Evolutionary conservation across 2,888 invertebrate genomes (phyloP), one percentile per base, ranked within the genome.

Genomic region (Apamea crenata): DNA sequence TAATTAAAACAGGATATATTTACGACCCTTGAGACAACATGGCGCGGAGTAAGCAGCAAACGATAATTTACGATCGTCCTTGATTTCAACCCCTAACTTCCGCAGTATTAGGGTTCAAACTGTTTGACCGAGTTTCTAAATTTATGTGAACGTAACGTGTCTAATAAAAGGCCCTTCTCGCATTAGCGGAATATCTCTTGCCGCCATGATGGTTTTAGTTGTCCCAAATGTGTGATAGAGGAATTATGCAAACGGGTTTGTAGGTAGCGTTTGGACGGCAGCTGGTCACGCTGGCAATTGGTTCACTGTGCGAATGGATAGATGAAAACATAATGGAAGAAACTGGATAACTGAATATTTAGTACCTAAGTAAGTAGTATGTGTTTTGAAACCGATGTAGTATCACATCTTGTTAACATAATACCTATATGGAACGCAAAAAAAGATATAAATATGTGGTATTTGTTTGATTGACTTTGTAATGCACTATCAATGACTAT

Each of bases 1-100:
- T 95, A 96, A 96, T 96, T 96, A 96, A 95, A 95, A 95, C 93
- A 91, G 94, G 93, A 95, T 96, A 95, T 95, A 96, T 96, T 90
- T 95, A 95, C 94, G 95, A 94, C 94, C 92, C 94, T 93, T 93
- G 91, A 95, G 96, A 96, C 96, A 95, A 95, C 93, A 93, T 93
- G 94, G 94, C 94, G 94, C 94, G 90, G 93, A 93, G 94, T 93
- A 91, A 91, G 90, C 89, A 93, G 93, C 91, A 89, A 90, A 91
- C 89, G 88, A 92, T 94, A 92, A 95, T 95, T 95, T 95, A 96
- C 90, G 87, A 87, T 84, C 94, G 95, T 93, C 96, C 96, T 96
- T 96, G 96, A 93, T 94, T 93, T 92, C 93, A 94, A 95, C 96
- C 95, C 94, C 91, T 88, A 93, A 93, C 90, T 92, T 93, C 85